Evolutionary conservation across 2,888 invertebrate species (phyloP).

Genomic region (Amblyjoppa fuscipennis): DNA sequence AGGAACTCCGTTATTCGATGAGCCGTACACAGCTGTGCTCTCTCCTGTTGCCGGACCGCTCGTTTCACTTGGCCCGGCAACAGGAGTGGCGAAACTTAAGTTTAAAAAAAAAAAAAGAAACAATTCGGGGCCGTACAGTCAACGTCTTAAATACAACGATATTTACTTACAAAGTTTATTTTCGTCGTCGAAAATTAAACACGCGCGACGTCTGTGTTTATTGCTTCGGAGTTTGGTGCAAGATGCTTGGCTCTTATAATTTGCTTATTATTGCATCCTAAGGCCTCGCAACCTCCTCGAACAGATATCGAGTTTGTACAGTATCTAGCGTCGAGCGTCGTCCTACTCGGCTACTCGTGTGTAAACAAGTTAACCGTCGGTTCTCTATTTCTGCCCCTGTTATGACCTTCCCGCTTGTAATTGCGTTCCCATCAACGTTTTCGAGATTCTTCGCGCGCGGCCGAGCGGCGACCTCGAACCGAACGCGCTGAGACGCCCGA

Average conservation of each 20-base stretch:
- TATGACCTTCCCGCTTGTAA: neutral
- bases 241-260: neutral
- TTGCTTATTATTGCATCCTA: neutral
- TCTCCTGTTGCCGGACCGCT: too few species aligned
- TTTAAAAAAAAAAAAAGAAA: neutral
- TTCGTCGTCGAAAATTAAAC: neutral
- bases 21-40: neutral
- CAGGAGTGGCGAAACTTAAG: neutral
- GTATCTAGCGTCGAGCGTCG: neutral
- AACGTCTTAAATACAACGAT: constrained; percentile 4
- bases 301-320: neutral
- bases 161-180: neutral
- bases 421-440: neutral
- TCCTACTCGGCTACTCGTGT: constrained; percentile 11
- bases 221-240: neutral
- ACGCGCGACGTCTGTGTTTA: neutral
- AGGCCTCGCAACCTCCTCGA: neutral
- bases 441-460: neutral
- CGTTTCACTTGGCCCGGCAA: neutral
- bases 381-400: neutral
- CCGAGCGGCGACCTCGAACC: constrained; percentile 15
- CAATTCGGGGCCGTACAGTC: neutral
- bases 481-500: neutral
- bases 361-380: constrained; percentile 17
- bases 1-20: neutral